Conservation (phyloP, 2,888 invertebrate species). For the Mylabris sibirica region DNA sequence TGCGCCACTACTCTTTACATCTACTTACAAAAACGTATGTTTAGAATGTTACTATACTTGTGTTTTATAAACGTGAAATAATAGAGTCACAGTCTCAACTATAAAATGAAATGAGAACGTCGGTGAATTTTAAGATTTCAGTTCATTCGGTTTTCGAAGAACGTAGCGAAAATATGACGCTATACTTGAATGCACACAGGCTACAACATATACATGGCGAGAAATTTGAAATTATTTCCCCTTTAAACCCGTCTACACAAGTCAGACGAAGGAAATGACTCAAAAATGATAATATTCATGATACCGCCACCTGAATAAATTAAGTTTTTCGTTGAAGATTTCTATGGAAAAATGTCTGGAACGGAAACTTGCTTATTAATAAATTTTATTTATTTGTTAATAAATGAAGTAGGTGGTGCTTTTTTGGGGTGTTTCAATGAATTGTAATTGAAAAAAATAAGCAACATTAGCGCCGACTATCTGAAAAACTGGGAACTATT, state of each 20-base stretch:
- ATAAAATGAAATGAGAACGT: conserved; percentile 33
- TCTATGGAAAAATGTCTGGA: neutral
- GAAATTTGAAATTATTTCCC: conserved; percentile 23
- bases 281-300: conserved; percentile 20
- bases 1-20: conserved; percentile 40
- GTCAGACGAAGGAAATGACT: conserved; percentile 11
- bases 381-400: neutral
- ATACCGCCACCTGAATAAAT: conserved; percentile 23
- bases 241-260: conserved; percentile 22
- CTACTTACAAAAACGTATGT: conserved; percentile 18
- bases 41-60: conserved; percentile 31
- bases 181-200: conserved; percentile 26
- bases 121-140: conserved; percentile 43
- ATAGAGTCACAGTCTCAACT: conserved; percentile 43
- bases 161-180: conserved; percentile 50
- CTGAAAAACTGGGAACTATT: conserved; percentile 54
- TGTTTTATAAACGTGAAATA: conserved; percentile 27
- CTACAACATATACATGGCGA: neutral
- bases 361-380: neutral
- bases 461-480: conserved; percentile 58
- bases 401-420: neutral
- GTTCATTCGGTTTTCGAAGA: conserved; percentile 49
- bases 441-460: conserved; percentile 32
- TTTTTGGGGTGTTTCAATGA: neutral
- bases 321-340: neutral